phyloP scores from a whole-genome alignment of 2,113 vertebrate species.

The Hyperopisus bebe region DNA sequence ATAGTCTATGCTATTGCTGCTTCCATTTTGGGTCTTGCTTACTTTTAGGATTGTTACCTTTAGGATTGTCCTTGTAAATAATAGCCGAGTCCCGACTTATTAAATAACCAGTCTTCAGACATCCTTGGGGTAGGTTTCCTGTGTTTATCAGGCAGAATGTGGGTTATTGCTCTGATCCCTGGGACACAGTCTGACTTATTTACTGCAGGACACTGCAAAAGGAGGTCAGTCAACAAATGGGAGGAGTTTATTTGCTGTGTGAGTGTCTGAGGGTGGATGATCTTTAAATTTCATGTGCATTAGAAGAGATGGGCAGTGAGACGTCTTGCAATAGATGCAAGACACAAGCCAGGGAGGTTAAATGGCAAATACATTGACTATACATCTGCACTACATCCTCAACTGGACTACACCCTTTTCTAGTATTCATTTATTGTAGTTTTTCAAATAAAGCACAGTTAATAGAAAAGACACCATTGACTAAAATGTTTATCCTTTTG shows the following conservation, averaged over 20 bases:
- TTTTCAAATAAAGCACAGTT: not conserved
- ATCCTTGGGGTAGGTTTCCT: not conserved
- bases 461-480: not conserved
- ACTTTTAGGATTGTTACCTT: not conserved
- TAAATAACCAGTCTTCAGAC: not conserved
- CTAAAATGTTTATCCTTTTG: not conserved
- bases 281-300: not conserved
- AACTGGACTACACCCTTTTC: not conserved
- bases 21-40: not conserved
- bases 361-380: not conserved
- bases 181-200: not conserved
- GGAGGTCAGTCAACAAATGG: not conserved
- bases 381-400: not conserved
- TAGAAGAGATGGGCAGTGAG: not conserved
- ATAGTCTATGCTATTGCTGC: not conserved
- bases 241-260: not conserved
- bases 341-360: not conserved
- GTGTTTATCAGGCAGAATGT: not conserved
- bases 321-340: not conserved
- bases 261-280: not conserved
- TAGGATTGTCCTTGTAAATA: not conserved
- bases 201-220: not conserved
- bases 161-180: not conserved
- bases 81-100: not conserved
- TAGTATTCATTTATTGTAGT: not conserved